Base-by-base conservation (phyloP, 2,888 invertebrate species). In the Lingula anatina region DNA sequence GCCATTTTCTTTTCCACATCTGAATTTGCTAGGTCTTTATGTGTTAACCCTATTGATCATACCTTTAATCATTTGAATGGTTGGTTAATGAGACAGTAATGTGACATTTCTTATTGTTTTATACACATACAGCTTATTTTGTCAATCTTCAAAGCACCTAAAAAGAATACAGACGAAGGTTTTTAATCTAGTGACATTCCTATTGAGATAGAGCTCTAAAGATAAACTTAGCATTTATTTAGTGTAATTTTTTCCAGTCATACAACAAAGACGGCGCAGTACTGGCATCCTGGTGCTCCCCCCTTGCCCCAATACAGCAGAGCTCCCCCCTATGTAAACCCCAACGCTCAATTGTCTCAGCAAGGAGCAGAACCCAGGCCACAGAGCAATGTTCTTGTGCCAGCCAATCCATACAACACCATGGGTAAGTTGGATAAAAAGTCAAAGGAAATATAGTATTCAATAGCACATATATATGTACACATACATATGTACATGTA, bases 221-320 rank as follows among this genome's bases (percentile, higher is more conserved):
- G n/a, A n/a, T n/a, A n/a, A n/a, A n/a, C n/a, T n/a, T n/a, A n/a
- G n/a, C n/a, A n/a, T n/a, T n/a, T n/a, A n/a, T n/a, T n/a, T n/a
- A n/a, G n/a, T 26, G 2, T 60, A 64, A 58, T 56, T 81, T 82
- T 54, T 78, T 64, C 41, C 60, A 93, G 91, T 80, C 93, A 96
- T 78, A 89, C 93, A 61, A 94, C 93, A 18, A 85, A 90, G 57
- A 90, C 90, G 74, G 93, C 93, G 3, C 96, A 96, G 68, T 91
- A 92, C 62, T 92, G 94, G 61, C 96, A 97, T 80, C 96, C 96
- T 0, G 95, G 72, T 53, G 53, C 64, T 12, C 55, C 61, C 18
- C 51, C 60, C 49, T 58, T 59, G 47, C 2, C 1, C 59, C 64
- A 58, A n/a, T n/a, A n/a, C n/a, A 51, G 45, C 23, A 88, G 43